Base-by-base conservation (phyloP, 2,113 vertebrate species). In the Physeter macrocephalus region DNA sequence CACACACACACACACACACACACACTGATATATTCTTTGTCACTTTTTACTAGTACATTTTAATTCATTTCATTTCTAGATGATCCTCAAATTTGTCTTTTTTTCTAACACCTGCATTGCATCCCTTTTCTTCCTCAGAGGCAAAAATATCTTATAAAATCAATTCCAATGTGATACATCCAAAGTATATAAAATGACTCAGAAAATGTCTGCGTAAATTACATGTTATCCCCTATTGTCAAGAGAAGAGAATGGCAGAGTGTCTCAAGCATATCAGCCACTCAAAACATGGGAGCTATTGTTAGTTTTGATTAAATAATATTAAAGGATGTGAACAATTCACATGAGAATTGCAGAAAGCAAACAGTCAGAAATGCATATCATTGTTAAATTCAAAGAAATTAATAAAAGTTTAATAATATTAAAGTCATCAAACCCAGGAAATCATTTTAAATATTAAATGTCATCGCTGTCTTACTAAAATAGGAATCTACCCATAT, bases 141-240 rank as follows among this genome's bases (percentile, higher is more conserved):
- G 1, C 31, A 29, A 52, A 52, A n/a, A 18, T 21, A 4, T 29
- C n/a, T 52, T 39, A 17, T 7, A 29, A 61, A 78, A 29, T 69
- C 21, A 29, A 21, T 23, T 61, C n/a, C 17, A 23, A 0, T 25
- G n/a, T 11, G 39, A 34, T 15, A 18, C 11, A 34, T 18, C 18
- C 41, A 11, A 10, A 1, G 15, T 2, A 5, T 13, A 39, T 27
- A 34, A 39, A 49, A 27, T 3, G 54, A 9, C 10, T 27, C 78
- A 31, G 36, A 41, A 71, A 34, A 0, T 36, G 8, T 61, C 52
- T 23, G 25, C 1, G 1, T 29, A 41, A 39, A 13, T 18, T 18
- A 4, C 25, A 25, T 23, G 0, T 12, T 9, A 13, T 36, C 34
- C 46, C 20, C 2, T 31, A 25, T 0, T 0, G 0, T 5, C 17